A percentile compares a stretch with the other conserved stretches of the same genome.
These are phyloP conservation scores for Eupithecia inturbata DNA, from an alignment of 2,888 invertebrate species.

Conservation along the genomic window DNA sequence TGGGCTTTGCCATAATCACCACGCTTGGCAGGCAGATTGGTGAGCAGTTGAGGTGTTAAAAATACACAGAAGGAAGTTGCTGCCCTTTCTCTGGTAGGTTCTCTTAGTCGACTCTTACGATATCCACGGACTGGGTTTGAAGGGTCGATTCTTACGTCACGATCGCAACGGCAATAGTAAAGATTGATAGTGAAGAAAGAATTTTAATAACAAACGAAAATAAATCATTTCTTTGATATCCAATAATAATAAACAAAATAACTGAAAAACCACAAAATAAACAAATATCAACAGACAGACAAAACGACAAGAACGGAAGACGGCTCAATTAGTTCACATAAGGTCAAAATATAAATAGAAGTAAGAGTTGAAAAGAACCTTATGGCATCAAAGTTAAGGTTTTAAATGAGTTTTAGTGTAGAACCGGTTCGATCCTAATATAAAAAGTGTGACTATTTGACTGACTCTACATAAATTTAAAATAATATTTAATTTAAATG, in stretches of 20 bases:
- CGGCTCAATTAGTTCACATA: slow-evolving; percentile 80
- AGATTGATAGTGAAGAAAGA: not conserved
- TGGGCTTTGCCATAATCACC: too few relatives aligned
- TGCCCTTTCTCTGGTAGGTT: too few relatives aligned
- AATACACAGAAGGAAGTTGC: too few relatives aligned
- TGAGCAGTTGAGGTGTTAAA: too few relatives aligned
- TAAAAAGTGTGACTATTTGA: slow-evolving; percentile 2
- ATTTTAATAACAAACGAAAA: not conserved
- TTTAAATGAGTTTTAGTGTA: not conserved
- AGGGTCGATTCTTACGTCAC: too few relatives aligned
- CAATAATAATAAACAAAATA: slow-evolving; percentile 15
- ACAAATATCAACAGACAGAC: slow-evolving; percentile 59
- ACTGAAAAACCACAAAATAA: slow-evolving; percentile 19
- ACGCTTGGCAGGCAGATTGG: too few relatives aligned
- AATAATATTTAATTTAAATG: not conserved
- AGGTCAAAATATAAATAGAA: slow-evolving; percentile 65
- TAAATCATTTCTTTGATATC: slow-evolving; percentile 26
- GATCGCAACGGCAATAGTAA: not conserved
- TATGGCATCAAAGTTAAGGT: slow-evolving; percentile 25
- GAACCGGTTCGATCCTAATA: slow-evolving; percentile 16
- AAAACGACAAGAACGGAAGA: slow-evolving; percentile 70
- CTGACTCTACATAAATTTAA: not conserved
- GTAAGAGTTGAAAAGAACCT: slow-evolving; percentile 46
- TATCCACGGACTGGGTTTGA: too few relatives aligned
- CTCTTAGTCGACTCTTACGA: too few relatives aligned